phyloP scores from a whole-genome alignment of 2,797 vertebrate genomes.

The Poeciliopsis infans region DNA sequence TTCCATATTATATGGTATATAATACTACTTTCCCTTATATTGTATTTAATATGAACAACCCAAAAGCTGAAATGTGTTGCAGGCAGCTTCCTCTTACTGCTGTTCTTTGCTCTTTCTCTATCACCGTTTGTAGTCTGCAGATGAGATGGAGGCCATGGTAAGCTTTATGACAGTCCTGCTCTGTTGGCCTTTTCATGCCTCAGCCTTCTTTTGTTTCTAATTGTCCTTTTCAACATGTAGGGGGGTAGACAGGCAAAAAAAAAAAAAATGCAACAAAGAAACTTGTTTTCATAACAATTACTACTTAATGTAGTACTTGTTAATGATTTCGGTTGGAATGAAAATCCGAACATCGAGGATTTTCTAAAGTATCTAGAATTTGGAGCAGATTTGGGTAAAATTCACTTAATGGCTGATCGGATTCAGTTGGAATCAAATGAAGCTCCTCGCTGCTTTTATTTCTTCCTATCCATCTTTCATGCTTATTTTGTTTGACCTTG shows the following conservation, averaged over 20 bases:
- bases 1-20: background rate
- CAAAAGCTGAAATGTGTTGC: background rate
- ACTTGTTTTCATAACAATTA: background rate
- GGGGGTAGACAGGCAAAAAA: background rate
- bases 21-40: background rate
- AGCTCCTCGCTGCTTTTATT: background rate
- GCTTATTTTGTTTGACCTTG: slow-evolving; percentile 13
- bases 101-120: slow-evolving; percentile 26
- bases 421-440: slow-evolving; percentile 23
- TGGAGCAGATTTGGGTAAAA: background rate
- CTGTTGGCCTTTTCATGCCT: slow-evolving; percentile 16
- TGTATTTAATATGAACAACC: background rate
- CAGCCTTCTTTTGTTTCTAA: background rate
- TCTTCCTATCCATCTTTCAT: background rate
- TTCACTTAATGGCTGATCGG: slow-evolving; percentile 8
- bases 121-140: slow-evolving; percentile 61
- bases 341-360: slow-evolving; percentile 4
- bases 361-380: slow-evolving; percentile 31
- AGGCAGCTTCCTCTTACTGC: background rate
- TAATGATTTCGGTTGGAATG: slow-evolving; percentile 8
- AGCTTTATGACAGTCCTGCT: slow-evolving; percentile 40
- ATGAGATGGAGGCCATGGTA: slow-evolving; percentile 72
- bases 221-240: slow-evolving; percentile 7
- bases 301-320: slow-evolving; percentile 19
- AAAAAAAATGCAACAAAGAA: background rate